Base-by-base conservation (phyloP, 1,140 invertebrate genomes). In the Xylocopa sonorina region DNA sequence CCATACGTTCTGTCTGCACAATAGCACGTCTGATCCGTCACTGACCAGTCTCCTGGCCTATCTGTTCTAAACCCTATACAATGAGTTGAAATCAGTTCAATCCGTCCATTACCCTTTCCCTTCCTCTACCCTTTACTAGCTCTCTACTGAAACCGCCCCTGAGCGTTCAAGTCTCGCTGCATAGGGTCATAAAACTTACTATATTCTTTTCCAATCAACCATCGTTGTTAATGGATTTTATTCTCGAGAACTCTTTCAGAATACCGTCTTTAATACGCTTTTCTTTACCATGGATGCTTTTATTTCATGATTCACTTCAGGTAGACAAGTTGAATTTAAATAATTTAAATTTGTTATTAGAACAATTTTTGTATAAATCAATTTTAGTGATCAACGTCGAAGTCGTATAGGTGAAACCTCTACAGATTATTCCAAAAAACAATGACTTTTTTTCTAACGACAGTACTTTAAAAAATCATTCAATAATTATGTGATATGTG, bases 31-130 rank as follows among this genome's bases (percentile, higher is more conserved):
- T 66, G 75, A 78, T n/a, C 38, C 75, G 66, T 60, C 55, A 78
- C 80, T 78, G 80, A 81, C 57, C 75, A 78, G 51, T 66, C 50
- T 27, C 51, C 50, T 69, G 27, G 41, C 10, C 57, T 10, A 27
- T 34, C 32, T 67, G 50, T n/a, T 71, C 50, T 60, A 81, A 81
- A 77, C 57, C 74, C 55, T 63, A 29, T 34, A 34, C 27, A 51
- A 27, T 76, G 66, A 69, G 60, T n/a, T 67, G 78, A 84, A 86
- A 87, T 87, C 84, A 87, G 86, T 87, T 76, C 67, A 78, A 87
- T 87, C 75, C 67, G 74, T 81, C 34, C 64, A 38, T 81, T 78
- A 78, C 48, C 57, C 66, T 81, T 64, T 69, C 43, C 62, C 43
- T 53, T 51, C 57, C 67, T 57, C 66, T 51, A 24, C 62, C 62